phyloP scores from a whole-genome alignment of 1,140 invertebrate species.

The Cylas formicarius region DNA sequence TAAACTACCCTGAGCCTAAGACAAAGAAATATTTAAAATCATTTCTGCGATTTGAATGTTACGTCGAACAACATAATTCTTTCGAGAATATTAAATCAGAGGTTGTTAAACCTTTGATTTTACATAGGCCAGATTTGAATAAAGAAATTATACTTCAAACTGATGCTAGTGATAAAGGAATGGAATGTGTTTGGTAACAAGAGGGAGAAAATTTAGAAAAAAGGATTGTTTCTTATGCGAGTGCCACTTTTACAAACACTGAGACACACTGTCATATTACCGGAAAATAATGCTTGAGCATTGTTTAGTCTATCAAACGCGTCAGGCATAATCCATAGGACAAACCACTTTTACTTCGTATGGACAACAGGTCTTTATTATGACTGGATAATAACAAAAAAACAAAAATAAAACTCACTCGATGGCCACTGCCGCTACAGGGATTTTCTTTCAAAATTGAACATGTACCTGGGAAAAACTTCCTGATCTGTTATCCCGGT shows the following conservation, averaged over 20 bases:
- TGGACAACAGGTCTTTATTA: constrained; percentile 15
- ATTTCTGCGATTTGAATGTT: constrained; percentile 19
- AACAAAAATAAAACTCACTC: constrained; percentile 26
- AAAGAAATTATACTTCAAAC: constrained; percentile 34
- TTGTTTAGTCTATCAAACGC: constrained; percentile 40
- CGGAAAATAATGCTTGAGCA: constrained; percentile 42
- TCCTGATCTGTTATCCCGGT: no score
- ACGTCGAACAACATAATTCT: neutral
- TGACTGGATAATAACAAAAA: constrained; percentile 31
- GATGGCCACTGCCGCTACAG: no score
- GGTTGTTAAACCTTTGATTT: constrained; percentile 18
- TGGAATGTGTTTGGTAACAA: constrained; percentile 31
- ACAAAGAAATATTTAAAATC: constrained; percentile 19
- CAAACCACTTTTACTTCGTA: constrained; percentile 11
- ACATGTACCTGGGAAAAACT: no score
- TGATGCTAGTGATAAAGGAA: constrained; percentile 26
- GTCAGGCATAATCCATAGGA: constrained; percentile 34
- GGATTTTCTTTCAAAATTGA: no score
- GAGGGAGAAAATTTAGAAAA: constrained; percentile 8
- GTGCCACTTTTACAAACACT: constrained; percentile 8
- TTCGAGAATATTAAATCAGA: constrained; percentile 32
- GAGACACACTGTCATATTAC: constrained; percentile 20
- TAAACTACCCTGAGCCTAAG: constrained; percentile 1
- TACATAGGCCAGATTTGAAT: constrained; percentile 25
- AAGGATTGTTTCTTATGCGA: constrained; percentile 17